Percentiles rank a stretch among this genome's conserved stretches.
These are phyloP conservation scores for Coelogynopora nodosa DNA, from an alignment of 2,888 invertebrate genomes.

Conservation along the genomic window DNA sequence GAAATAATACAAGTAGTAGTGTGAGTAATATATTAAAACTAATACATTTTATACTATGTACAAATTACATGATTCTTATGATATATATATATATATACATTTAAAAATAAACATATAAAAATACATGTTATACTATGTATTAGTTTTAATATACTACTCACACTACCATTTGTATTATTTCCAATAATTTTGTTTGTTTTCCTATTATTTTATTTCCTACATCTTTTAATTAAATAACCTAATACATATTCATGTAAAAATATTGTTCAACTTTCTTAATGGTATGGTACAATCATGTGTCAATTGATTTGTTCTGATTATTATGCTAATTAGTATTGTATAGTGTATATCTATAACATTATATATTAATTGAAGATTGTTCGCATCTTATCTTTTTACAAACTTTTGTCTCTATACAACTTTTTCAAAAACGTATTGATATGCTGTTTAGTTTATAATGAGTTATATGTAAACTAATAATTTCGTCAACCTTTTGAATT, in stretches of 20 bases:
- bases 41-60: constrained; percentile 9
- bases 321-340: neutral
- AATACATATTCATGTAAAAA: neutral
- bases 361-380: neutral
- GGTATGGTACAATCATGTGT: too few species aligned
- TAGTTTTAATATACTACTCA: constrained; percentile 40
- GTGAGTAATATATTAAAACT: too few species aligned
- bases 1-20: too few species aligned
- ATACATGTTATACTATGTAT: neutral
- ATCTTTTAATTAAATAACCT: neutral
- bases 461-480: neutral
- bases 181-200: neutral
- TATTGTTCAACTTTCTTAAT: too few species aligned
- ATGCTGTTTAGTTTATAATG: neutral
- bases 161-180: too few species aligned
- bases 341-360: neutral
- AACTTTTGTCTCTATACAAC: neutral
- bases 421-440: neutral
- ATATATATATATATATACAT: too few species aligned
- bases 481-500: neutral
- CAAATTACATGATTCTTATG: neutral
- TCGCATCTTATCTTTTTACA: neutral
- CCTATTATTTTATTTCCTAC: neutral
- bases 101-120: too few species aligned
- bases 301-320: neutral